These are phyloP conservation scores for Cataglyphis rosenhaueri DNA, from an alignment of 2,888 invertebrate genomes.

Conservation along the genomic window DNA sequence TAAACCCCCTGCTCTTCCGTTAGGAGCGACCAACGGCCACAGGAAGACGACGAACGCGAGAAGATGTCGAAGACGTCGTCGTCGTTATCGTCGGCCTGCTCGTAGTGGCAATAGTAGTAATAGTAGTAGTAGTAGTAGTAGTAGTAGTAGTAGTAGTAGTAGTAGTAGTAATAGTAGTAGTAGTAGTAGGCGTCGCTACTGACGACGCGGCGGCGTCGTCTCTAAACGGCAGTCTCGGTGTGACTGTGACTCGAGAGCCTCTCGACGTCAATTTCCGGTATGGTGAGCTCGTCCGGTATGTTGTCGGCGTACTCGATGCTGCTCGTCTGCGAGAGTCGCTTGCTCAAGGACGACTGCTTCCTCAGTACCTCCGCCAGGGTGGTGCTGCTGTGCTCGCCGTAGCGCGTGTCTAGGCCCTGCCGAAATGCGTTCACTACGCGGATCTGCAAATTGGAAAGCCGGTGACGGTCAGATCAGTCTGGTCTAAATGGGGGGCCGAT, in stretches of 20 bases:
- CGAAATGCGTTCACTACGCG: constrained; percentile 99
- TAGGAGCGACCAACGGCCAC: constrained; percentile 40
- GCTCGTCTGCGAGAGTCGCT: constrained; percentile 96
- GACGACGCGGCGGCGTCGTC: constrained; percentile 54
- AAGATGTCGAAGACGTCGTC: constrained; percentile 33
- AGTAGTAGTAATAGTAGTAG: background rate
- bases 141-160: background rate
- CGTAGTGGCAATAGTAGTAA: background rate
- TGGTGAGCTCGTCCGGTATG: constrained; percentile 94
- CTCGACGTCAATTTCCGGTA: constrained; percentile 97
- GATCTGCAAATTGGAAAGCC: constrained; percentile 91
- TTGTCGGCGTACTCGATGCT: constrained; percentile 97
- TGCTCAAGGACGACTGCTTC: constrained; percentile 96
- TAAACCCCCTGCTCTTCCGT: constrained; percentile 5
- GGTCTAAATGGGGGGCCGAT: background rate
- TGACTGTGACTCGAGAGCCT: constrained; percentile 96
- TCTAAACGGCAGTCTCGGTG: constrained; percentile 97
- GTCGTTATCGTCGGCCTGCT: constrained; percentile 27
- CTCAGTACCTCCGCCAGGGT: constrained; percentile 97
- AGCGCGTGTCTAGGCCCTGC: constrained; percentile 92
- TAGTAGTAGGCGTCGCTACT: constrained; percentile 50
- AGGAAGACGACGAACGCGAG: constrained; percentile 44
- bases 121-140: background rate
- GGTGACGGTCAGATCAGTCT: constrained; percentile 53
- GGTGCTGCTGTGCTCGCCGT: constrained; percentile 94